Base-by-base conservation (phyloP, 2,888 invertebrate species). In the Romanomermis culicivorax region DNA sequence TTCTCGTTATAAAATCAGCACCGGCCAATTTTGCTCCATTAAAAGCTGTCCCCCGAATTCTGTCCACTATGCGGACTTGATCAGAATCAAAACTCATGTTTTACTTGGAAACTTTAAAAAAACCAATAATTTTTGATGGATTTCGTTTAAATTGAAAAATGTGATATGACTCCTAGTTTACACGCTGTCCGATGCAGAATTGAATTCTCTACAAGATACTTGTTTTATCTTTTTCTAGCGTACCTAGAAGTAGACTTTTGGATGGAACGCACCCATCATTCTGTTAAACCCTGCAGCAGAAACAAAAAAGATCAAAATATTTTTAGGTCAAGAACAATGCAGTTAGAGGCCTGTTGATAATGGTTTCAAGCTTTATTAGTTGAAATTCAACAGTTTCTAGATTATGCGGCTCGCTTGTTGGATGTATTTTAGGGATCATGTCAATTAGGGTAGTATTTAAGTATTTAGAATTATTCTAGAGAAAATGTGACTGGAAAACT, bases 1-100 rank as follows among this genome's bases (percentile, higher is more conserved):
- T 45, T 23, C 45, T 45, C 45, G 45, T 45, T n/a, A 45, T 45
- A 45, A 45, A 45, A 23, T 11, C 23, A 11, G 45, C 45, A n/a
- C 45, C 45, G 4, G 45, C 45, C 23, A n/a, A 4, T 45, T 45
- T 45, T 45, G 45, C 45, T 45, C 23, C 45, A 23, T 23, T n/a
- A 45, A 45, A 45, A n/a, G 45, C 45, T n/a, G 45, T 45, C 45
- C 4, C 45, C 23, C 45, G 45, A 23, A 45, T 45, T n/a, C 45
- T 11, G 23, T 45, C 45, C 11, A 45, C 23, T 4, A 23, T 7
- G 11, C 23, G 45, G 7, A 23, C 45, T 45, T 45, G 17, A n/a
- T 45, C 45, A n/a, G 45, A 45, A 45, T 45, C 45, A 23, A 45
- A 45, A 45, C 45, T 45, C 45, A 45, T 45, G 11, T 45, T 11